Base-by-base conservation (phyloP, 92 coral and sea anemone species). In the Blastomussa wellsi region DNA sequence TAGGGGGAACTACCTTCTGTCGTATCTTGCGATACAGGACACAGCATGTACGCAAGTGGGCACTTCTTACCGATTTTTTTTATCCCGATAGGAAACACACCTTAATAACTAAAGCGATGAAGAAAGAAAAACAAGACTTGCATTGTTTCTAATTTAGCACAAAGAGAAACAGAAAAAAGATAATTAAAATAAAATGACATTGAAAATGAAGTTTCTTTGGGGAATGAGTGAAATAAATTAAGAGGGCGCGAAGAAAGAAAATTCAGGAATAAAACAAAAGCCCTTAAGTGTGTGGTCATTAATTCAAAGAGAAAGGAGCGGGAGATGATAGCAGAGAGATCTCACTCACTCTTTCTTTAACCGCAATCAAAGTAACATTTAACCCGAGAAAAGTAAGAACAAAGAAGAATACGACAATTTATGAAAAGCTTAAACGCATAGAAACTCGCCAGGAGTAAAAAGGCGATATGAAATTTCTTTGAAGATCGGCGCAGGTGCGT, bases 381-480 rank as follows among this genome's bases (percentile, higher is more conserved):
- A 36, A n/a, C 38, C 24, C 64, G 10, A 52, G 17, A 71, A 37
- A 35, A 26, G 2, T 36, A 26, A n/a, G 39, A 39, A 44, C 44
- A 72, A 82, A 82, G n/a, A 22, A 1, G 79, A 74, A 24, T 14
- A 55, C 59, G 10, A n/a, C 64, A 74, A 13, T 41, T 47, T 64
- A 55, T 26, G 62, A 83, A 44, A 80, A 42, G 15, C 41, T 33
- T 17, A 39, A 6, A 42, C 64, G 22, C 26, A 39, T 15, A 28
- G 48, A 38, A 73, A 75, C 87, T 72, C 81, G 80, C 87, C 80
- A 59, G 81, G 87, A 60, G 80, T 20, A 36, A 6, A 37, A 83
- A 83, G 20, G 19, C 7, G 47, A 60, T 83, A 83, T 83, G 64
- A 57, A 59, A 74, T 74, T 83, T 83, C 80, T 36, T 83, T 83